Percentiles rank a stretch among this genome's conserved stretches.
phyloP scores from a whole-genome alignment of 2,113 vertebrate genomes.

The Platysternon megacephalum region DNA sequence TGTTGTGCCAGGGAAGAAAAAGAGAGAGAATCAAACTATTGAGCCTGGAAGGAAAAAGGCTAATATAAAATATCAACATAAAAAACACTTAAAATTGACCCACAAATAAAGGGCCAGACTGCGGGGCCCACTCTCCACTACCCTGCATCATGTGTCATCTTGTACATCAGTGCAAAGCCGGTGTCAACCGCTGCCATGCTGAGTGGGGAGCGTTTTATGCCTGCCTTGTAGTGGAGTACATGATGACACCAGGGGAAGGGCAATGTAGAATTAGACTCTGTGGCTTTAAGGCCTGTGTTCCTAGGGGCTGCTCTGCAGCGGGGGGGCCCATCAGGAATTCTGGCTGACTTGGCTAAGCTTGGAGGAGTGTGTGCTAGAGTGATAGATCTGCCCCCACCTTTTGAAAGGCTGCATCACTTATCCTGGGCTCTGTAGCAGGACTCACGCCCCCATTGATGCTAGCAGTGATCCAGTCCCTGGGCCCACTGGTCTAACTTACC shows the following conservation, averaged over 20 bases:
- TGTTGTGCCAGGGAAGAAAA: background rate
- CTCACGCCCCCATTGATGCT: background rate
- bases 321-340: background rate
- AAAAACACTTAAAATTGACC: background rate
- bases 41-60: background rate
- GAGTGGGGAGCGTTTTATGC: too few species aligned
- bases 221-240: too few species aligned
- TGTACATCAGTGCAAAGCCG: background rate
- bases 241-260: too few species aligned
- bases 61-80: background rate
- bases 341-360: background rate
- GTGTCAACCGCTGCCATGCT: too few species aligned
- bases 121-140: background rate
- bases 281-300: background rate
- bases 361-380: background rate
- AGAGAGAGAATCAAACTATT: background rate
- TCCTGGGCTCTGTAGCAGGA: too few species aligned
- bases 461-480: background rate
- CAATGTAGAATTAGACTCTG: too few species aligned
- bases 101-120: background rate
- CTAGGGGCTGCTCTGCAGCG: background rate
- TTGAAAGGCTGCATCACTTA: too few species aligned
- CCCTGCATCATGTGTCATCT: background rate
- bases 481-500: background rate
- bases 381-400: background rate